Evolutionary conservation across 2,888 invertebrate genomes (phyloP).

Genomic region (Dione vanillae): DNA sequence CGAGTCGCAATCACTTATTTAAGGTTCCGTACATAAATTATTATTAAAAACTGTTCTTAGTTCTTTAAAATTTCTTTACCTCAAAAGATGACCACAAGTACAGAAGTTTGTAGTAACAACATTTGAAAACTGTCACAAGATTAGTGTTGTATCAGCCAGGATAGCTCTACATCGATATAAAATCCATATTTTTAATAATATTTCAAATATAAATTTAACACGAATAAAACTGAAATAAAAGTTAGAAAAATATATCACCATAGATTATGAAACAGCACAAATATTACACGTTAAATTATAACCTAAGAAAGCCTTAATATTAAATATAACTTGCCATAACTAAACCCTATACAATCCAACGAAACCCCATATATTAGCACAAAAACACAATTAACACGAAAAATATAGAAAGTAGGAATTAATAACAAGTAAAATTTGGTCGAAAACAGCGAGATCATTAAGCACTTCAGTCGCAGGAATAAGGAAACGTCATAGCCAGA

Average conservation of each 20-base stretch:
- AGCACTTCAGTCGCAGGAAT: conserved; percentile 6
- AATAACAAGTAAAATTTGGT: background rate
- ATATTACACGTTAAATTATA: no score
- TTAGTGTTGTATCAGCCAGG: background rate
- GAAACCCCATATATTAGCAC: background rate
- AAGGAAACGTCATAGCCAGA: conserved; percentile 2
- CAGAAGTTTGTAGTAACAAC: conserved; percentile 13
- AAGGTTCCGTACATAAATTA: no score
- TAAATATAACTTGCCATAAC: background rate
- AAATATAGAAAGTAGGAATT: background rate
- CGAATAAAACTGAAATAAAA: no score
- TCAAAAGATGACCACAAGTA: background rate
- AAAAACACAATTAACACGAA: background rate
- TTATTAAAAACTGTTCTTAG: background rate
- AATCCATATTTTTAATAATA: background rate
- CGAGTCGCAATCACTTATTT: background rate
- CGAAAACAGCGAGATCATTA: background rate
- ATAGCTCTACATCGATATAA: background rate
- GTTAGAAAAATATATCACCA: no score
- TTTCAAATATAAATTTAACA: no score
- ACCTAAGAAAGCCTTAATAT: background rate
- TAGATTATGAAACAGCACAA: no score
- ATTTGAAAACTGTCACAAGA: conserved; percentile 11
- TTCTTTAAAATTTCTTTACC: background rate
- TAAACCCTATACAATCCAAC: no score